Conservation (phyloP, 2,888 invertebrate species). For the Ferrisia virgata region DNA sequence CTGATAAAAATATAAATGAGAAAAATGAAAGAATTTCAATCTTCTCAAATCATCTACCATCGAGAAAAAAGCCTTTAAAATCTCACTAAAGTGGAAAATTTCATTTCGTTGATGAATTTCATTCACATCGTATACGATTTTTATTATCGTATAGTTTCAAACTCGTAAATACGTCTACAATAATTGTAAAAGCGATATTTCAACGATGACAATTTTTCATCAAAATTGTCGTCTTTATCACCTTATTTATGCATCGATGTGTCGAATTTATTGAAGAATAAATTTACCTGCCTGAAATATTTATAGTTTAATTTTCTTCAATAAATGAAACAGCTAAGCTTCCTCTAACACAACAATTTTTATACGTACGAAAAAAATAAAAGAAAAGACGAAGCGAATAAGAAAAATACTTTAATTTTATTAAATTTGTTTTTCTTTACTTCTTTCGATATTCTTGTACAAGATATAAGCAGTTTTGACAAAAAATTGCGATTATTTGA, state of each 20-base stretch:
- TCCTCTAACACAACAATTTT: neutral
- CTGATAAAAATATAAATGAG: neutral
- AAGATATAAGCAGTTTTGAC: too few species aligned
- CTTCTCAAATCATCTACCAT: neutral
- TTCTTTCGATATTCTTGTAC: neutral
- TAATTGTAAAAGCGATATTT: neutral
- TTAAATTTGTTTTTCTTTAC: neutral
- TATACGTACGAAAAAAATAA: neutral
- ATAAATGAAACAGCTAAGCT: neutral
- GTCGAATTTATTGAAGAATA: neutral
- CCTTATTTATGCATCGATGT: conserved; percentile 3
- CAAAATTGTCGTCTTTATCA: neutral
- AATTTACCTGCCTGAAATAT: neutral
- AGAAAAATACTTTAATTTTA: neutral
- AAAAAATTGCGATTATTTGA: too few species aligned
- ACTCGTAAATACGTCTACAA: neutral
- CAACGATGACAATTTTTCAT: neutral
- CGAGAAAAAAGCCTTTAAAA: neutral
- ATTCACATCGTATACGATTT: neutral
- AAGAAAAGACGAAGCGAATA: neutral
- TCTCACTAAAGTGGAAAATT: neutral
- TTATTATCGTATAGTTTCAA: neutral
- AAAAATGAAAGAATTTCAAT: neutral
- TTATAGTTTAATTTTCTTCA: neutral
- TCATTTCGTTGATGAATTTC: neutral